A percentile compares a stretch with the other conserved stretches of the same genome.
Evolutionary conservation across 2,888 invertebrate genomes (phyloP).

Genomic region (Limnephilus lunatus): DNA sequence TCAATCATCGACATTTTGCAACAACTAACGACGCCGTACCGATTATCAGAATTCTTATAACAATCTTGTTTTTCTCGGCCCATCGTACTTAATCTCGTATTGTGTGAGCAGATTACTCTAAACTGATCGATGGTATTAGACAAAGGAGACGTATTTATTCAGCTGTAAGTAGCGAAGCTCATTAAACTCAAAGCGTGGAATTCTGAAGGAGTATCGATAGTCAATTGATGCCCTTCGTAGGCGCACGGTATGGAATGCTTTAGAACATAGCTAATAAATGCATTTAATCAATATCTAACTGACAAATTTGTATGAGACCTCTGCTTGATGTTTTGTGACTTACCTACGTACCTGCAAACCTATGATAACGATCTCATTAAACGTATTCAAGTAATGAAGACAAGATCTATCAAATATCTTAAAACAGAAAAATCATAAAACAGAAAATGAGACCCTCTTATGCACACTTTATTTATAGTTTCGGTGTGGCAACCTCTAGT

Average conservation of each 20-base stretch:
- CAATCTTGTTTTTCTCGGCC: neutral
- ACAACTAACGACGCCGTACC: slow-evolving; percentile 2
- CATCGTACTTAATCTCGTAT: neutral
- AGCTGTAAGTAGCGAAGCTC: neutral
- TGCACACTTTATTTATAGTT: too few relatives aligned
- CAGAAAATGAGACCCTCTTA: too few relatives aligned
- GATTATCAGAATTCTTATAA: slow-evolving; percentile 5
- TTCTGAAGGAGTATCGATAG: neutral
- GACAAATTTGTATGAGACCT: neutral
- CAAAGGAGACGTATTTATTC: neutral
- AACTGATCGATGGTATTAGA: neutral
- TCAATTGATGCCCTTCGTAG: neutral
- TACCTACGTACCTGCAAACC: neutral
- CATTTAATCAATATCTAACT: neutral
- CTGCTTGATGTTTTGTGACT: neutral
- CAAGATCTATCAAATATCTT: too few relatives aligned
- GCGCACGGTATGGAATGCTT: neutral
- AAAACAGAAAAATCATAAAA: too few relatives aligned
- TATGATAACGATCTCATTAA: neutral
- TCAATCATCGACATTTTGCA: slow-evolving; percentile 12
- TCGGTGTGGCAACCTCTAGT: too few relatives aligned
- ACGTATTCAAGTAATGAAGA: too few relatives aligned
- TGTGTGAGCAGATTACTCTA: neutral
- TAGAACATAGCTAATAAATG: neutral
- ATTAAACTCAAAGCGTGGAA: neutral